These are phyloP conservation scores for Contarinia nasturtii DNA, from an alignment of 1,140 invertebrate genomes.

Conservation along the genomic window DNA sequence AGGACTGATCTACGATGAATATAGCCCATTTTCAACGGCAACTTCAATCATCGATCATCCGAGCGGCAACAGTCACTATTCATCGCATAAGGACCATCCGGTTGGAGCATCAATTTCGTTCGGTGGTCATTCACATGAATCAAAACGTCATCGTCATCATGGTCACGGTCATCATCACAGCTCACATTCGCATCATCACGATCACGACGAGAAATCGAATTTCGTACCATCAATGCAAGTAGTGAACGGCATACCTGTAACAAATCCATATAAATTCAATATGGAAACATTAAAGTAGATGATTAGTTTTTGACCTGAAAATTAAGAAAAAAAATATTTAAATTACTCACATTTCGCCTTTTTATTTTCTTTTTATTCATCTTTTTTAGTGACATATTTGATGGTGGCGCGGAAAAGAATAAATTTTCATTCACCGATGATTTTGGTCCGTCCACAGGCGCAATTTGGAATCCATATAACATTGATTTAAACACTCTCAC, in stretches of 20 bases:
- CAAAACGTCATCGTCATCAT: too few species aligned
- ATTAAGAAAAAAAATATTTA: too few species aligned
- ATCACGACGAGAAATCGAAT: not conserved
- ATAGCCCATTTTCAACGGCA: conserved; percentile 3
- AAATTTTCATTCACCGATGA: too few species aligned
- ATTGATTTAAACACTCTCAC: conserved; percentile 6
- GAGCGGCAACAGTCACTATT: conserved; percentile 1
- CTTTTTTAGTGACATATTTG: not conserved
- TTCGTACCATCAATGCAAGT: conserved; percentile 5
- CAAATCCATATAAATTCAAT: conserved; percentile 18
- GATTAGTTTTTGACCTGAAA: not conserved
- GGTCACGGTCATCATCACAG: not conserved
- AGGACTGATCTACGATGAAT: not conserved
- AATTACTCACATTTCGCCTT: too few species aligned
- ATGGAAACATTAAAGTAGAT: not conserved
- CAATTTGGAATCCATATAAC: conserved; percentile 4
- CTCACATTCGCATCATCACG: not conserved
- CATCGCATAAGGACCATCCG: not conserved
- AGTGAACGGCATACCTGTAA: conserved; percentile 4
- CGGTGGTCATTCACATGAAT: conserved; percentile 7
- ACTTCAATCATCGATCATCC: not conserved
- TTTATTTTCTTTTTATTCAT: not conserved
- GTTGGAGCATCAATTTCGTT: not conserved
- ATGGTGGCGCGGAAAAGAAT: not conserved
- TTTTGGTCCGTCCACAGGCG: not conserved